A percentile compares a stretch with the other conserved stretches of the same genome.
phyloP scores from a whole-genome alignment of 2,797 vertebrate species.

The Chloroceryle amazona region DNA sequence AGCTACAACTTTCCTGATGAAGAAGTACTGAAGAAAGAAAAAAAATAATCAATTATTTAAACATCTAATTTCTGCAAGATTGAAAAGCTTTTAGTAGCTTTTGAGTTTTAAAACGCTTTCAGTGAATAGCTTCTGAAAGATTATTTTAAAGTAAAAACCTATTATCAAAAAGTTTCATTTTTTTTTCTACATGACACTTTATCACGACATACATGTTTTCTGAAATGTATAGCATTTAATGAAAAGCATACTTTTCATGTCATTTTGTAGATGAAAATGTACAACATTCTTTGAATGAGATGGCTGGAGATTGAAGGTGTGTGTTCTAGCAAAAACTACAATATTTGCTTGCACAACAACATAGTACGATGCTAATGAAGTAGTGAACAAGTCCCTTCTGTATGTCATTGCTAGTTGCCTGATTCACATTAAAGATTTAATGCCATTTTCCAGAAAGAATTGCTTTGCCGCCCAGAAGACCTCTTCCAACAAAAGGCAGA shows the following conservation, averaged over 20 bases:
- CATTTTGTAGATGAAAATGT: not conserved
- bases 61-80: not conserved
- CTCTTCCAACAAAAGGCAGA: not conserved
- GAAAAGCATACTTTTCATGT: not conserved
- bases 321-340: not conserved
- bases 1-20: not conserved
- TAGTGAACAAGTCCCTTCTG: not conserved
- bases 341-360: not conserved
- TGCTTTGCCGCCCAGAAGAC: not conserved
- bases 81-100: not conserved
- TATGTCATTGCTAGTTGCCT: not conserved
- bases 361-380: not conserved
- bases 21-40: not conserved
- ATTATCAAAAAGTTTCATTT: not conserved
- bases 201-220: not conserved
- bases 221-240: not conserved
- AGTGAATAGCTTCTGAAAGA: not conserved
- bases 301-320: not conserved
- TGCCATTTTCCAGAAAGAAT: not conserved
- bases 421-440: not conserved
- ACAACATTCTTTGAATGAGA: not conserved
- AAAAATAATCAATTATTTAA: not conserved
- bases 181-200: not conserved
- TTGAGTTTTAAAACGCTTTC: not conserved
- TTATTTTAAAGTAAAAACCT: not conserved